Conservation (phyloP, 2,113 vertebrate species). For the Equus przewalskii region DNA sequence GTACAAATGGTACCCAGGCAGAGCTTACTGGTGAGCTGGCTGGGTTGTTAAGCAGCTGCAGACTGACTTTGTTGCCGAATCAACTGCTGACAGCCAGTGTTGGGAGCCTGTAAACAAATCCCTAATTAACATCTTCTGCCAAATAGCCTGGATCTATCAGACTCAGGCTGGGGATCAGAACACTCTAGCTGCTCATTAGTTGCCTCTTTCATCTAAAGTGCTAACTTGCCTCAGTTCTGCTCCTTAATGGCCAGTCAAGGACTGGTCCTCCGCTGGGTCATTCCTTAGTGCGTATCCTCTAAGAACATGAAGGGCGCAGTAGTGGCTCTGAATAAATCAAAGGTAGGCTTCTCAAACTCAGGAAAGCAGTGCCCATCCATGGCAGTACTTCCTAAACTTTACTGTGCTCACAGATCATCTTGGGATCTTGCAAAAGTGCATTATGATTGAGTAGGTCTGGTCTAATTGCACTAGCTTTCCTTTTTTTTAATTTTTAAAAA, state of each 20-base stretch:
- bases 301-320: conserved; percentile 10
- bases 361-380: background rate
- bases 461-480: background rate
- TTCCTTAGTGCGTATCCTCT: background rate
- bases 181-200: conserved; percentile 32
- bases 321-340: conserved; percentile 22
- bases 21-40: background rate
- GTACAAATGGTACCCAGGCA: background rate
- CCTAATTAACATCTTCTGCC: background rate
- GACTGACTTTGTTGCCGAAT: background rate
- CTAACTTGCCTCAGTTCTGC: conserved; percentile 66
- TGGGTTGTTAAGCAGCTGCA: background rate
- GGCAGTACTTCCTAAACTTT: background rate
- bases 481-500: background rate
- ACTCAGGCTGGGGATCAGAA: conserved; percentile 48
- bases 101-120: background rate
- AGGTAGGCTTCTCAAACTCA: background rate
- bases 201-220: conserved; percentile 20
- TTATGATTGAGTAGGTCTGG: background rate
- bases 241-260: conserved; percentile 22
- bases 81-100: background rate
- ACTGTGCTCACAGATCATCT: background rate
- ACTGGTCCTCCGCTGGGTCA: background rate
- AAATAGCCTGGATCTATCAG: background rate
- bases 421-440: background rate